phyloP scores from a whole-genome alignment of 2,797 vertebrate species.

The Labeo calbasu region DNA sequence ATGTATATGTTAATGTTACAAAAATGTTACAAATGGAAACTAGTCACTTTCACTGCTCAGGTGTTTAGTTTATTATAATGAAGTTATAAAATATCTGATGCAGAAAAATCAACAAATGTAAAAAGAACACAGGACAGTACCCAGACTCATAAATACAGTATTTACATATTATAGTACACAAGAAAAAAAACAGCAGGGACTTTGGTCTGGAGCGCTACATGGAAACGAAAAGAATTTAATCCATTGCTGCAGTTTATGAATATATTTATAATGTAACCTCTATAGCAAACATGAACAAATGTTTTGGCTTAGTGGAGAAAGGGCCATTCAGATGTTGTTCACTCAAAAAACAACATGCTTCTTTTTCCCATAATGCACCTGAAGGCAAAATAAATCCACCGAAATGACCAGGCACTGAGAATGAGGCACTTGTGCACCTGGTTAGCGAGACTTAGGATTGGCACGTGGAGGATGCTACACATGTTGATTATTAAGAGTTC shows the following conservation, averaged over 20 bases:
- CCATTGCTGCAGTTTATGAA: slow-evolving; percentile 64
- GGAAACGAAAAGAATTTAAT: slow-evolving; percentile 63
- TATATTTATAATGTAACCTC: slow-evolving; percentile 55
- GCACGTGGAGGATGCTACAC: slow-evolving; percentile 65
- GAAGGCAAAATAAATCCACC: slow-evolving; percentile 74
- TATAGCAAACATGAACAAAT: slow-evolving; percentile 58
- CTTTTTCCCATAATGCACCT: slow-evolving; percentile 74
- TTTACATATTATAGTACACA: slow-evolving; percentile 70
- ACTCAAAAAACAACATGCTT: slow-evolving; percentile 51
- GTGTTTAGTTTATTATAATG: slow-evolving; percentile 68
- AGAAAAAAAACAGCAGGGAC: slow-evolving; percentile 65
- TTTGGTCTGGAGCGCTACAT: slow-evolving; percentile 72
- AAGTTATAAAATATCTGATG: slow-evolving; percentile 74
- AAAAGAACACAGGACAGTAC: slow-evolving; percentile 66
- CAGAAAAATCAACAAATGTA: slow-evolving; percentile 72
- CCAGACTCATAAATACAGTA: slow-evolving; percentile 68
- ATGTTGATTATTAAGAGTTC: neutral
- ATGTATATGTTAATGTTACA: neutral
- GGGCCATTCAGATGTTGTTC: slow-evolving; percentile 39
- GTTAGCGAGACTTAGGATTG: slow-evolving; percentile 73
- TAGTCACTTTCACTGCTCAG: neutral
- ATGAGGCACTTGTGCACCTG: slow-evolving; percentile 88
- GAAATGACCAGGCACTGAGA: slow-evolving; percentile 79
- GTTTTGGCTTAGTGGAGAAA: slow-evolving; percentile 62
- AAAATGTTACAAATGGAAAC: neutral